Conservation (phyloP, 2,113 vertebrate genomes). For the pig (Sus scrofa) region DNA sequence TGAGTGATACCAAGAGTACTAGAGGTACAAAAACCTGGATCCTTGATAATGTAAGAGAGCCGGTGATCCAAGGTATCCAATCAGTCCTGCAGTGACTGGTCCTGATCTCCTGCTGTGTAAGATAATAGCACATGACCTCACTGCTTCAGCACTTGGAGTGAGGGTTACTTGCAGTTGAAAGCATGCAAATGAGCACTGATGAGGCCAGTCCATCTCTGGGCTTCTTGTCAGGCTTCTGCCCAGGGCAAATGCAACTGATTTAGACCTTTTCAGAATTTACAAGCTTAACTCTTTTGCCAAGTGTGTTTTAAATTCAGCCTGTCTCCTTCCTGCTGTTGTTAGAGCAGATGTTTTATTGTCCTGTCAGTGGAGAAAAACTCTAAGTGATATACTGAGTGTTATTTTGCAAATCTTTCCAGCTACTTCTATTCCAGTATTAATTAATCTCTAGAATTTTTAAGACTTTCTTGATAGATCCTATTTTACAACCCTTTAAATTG, state of each 20-base stretch:
- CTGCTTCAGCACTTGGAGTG: background rate
- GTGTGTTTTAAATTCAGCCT: slow-evolving; percentile 53
- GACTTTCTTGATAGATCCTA: slow-evolving; percentile 53
- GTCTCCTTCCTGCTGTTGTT: slow-evolving; percentile 53
- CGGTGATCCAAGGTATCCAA: rapidly evolving
- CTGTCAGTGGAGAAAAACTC: slow-evolving; percentile 66
- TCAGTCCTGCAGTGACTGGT: rapidly evolving
- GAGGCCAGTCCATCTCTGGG: background rate
- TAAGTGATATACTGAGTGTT: slow-evolving; percentile 66
- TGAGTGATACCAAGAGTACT: background rate
- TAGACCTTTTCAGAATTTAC: background rate
- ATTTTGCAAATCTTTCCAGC: slow-evolving; percentile 62
- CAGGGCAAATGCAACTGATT: background rate
- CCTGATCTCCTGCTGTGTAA: background rate
- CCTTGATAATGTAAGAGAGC: background rate
- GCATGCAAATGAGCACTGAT: background rate
- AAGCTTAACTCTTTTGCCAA: slow-evolving; percentile 20
- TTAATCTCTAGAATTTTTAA: slow-evolving; percentile 72
- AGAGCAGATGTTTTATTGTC: slow-evolving; percentile 63
- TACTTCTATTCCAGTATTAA: slow-evolving; percentile 58
- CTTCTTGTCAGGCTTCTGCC: background rate
- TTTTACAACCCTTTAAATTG: slow-evolving; percentile 69
- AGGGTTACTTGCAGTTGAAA: background rate
- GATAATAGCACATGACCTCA: too few species aligned
- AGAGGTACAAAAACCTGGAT: background rate